Base-by-base conservation (phyloP, 35 echinoderm and acorn worm species). In the Holothuria glaberrima region DNA sequence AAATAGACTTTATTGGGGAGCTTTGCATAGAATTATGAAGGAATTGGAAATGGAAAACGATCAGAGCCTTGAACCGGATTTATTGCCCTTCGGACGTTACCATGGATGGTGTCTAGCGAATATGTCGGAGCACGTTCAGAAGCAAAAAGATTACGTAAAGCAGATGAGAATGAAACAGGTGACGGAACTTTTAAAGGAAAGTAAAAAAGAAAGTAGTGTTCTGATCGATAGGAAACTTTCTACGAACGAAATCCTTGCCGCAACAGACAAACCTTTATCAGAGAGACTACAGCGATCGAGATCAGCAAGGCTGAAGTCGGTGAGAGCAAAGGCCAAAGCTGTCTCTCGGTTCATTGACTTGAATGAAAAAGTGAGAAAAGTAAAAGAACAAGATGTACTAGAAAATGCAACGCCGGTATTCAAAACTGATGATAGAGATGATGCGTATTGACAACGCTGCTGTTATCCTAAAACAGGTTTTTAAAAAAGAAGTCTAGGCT, bases 1-100 rank as follows among this genome's bases (percentile, higher is more conserved):
- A 31, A 86, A 95, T 27, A 76, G 86, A 30, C 86, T 95, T 59
- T 95, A 95, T 77, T 83, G 67, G 58, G 75, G 87, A 20, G 94
- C 94, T 59, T 29, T 95, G 25, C 35, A 82, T 22, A 94, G 89
- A 84, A 90, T 57, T 29, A 80, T 81, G 54, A 58, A 33, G 5
- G 52, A 73, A 14, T 67, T 50, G 27, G 33, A 75, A 12, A 41
- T 75, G 29, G 65, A 45, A 52, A 36, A 28, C 5, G 33, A 20
- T 14, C 17, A 33, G 30, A 58, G 54, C 4, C 65, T 62, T 17
- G 69, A 65, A 44, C 52, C 68, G 38, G 56, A 85, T 25, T 48
- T 33, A 16, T 57, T 48, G 7, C 80, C 59, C 7, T 92, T 64
- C 21, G 94, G 94, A 21, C 85, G 94, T 57, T 95, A 95, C 65